Evolutionary conservation across 1,140 invertebrate genomes (phyloP).

Genomic region (Diorhabda carinulata): DNA sequence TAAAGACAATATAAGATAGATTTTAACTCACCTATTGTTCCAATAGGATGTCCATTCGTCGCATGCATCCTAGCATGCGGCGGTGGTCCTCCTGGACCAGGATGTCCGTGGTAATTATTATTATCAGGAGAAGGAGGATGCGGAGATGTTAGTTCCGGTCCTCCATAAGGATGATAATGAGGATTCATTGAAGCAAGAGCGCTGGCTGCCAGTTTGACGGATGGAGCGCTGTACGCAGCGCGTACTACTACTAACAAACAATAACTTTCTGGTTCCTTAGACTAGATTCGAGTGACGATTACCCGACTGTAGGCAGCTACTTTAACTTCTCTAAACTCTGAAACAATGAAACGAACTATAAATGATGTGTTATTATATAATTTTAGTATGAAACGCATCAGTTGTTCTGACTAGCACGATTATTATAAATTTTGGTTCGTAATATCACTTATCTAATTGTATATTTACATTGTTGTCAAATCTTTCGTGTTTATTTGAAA

Average conservation of each 20-base stretch:
- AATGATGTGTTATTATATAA: neutral
- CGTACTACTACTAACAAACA: constrained; percentile 5
- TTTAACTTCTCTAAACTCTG: neutral
- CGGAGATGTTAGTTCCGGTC: constrained; percentile 63
- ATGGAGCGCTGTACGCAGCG: constrained; percentile 37
- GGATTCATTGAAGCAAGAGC: constrained; percentile 64
- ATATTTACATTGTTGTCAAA: no score
- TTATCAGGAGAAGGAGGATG: constrained; percentile 63
- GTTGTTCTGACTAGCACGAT: no score
- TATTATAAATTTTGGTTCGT: no score
- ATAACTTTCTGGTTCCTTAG: neutral
- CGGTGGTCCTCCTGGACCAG: constrained; percentile 36
- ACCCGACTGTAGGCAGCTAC: neutral
- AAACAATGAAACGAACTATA: neutral
- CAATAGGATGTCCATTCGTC: constrained; percentile 47
- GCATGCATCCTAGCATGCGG: constrained; percentile 44
- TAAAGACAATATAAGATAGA: neutral
- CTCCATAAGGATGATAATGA: constrained; percentile 64
- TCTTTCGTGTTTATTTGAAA: no score
- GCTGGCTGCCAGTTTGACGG: constrained; percentile 61
- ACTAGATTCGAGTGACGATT: neutral
- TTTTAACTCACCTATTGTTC: constrained; percentile 40
- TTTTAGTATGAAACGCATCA: neutral
- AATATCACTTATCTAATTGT: no score
- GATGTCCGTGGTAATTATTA: constrained; percentile 48